Percentiles rank a stretch among this genome's conserved stretches.
Evolutionary conservation across 2,888 invertebrate species (phyloP).

Genomic region (Steinernema carpocapsae): DNA sequence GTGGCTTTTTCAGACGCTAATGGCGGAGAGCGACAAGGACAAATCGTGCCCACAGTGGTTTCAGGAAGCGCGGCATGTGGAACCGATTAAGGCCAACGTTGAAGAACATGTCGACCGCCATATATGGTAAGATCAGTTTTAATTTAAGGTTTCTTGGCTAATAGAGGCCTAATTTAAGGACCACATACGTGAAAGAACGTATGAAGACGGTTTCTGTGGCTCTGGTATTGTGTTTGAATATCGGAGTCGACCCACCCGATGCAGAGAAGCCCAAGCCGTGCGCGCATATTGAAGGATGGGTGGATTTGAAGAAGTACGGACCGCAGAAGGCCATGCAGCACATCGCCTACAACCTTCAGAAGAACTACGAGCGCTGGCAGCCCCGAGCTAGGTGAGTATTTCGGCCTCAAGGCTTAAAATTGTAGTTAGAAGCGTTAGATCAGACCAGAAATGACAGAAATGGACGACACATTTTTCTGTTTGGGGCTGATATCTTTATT

Average conservation of each 20-base stretch:
- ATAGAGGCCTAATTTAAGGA: conserved; percentile 38
- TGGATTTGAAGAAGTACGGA: conserved; percentile 83
- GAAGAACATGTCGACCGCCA: conserved; percentile 27
- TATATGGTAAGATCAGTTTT: conserved; percentile 5
- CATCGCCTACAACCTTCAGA: conserved; percentile 87
- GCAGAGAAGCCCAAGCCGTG: conserved; percentile 92
- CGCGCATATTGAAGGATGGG: conserved; percentile 88
- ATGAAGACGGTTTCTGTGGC: conserved; percentile 99
- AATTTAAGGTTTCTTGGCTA: not conserved
- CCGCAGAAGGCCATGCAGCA: conserved; percentile 80
- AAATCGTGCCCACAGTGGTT: conserved; percentile 34
- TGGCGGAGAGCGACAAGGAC: conserved; percentile 11
- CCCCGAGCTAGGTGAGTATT: conserved; percentile 78
- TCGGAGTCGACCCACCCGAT: conserved; percentile 99
- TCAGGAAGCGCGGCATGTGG: conserved; percentile 34
- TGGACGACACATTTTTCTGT: no score
- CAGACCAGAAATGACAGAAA: no score
- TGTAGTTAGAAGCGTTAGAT: no score
- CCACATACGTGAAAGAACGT: conserved; percentile 72
- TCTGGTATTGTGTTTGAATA: conserved; percentile 92
- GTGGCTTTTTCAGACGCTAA: not conserved
- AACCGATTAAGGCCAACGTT: conserved; percentile 35
- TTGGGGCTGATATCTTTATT: no score
- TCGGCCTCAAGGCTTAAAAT: no score
- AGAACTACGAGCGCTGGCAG: conserved; percentile 98